Conservation (phyloP, 2,888 invertebrate species). For the Pristionchus japonicus region DNA sequence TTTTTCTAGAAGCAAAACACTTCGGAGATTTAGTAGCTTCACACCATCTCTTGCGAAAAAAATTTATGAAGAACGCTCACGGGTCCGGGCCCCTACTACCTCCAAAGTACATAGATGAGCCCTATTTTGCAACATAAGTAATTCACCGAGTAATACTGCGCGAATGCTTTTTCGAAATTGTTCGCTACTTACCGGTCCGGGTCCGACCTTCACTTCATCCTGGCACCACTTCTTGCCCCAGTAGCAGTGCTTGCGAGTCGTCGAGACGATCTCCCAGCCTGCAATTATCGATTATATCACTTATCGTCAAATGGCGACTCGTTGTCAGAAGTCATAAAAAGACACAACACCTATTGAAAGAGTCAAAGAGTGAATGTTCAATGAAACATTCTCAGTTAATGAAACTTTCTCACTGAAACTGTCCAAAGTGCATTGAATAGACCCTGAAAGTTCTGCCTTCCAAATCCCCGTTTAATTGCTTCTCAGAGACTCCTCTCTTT, state of each 20-base stretch:
- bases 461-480: neutral
- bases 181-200: slow-evolving; percentile 47
- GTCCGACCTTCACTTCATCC: slow-evolving; percentile 57
- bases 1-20: too few species aligned
- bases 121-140: too few species aligned
- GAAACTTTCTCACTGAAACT: neutral
- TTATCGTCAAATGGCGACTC: neutral
- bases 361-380: neutral
- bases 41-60: too few species aligned
- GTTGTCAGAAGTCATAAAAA: neutral
- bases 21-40: too few species aligned
- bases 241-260: slow-evolving; percentile 72
- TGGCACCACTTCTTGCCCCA: slow-evolving; percentile 71
- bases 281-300: neutral
- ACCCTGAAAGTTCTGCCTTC: neutral
- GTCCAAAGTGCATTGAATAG: neutral
- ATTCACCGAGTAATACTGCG: too few species aligned
- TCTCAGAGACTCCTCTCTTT: neutral
- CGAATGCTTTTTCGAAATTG: too few species aligned
- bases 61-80: too few species aligned
- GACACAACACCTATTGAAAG: neutral
- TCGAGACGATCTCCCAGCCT: slow-evolving; percentile 70
- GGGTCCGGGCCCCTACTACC: too few species aligned
- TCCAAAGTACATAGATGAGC: too few species aligned
- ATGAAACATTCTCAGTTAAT: too few species aligned